A percentile compares a stretch with the other conserved stretches of the same genome.
Conservation (phyloP, 2,113 vertebrate genomes). For the Nyctibius bracteatus region DNA sequence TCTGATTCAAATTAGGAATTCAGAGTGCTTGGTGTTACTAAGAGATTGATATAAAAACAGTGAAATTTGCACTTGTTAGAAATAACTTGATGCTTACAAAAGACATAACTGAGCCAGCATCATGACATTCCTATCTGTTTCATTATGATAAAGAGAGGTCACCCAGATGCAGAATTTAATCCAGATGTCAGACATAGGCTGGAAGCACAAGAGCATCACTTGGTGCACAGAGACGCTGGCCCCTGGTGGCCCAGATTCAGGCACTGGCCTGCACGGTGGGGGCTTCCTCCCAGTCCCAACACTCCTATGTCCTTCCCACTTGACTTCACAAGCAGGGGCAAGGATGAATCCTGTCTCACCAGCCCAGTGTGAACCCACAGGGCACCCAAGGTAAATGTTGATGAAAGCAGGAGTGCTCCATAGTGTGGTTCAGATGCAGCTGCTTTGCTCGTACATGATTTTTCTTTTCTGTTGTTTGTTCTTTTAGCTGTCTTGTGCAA, state of each 20-base stretch:
- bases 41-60: not conserved
- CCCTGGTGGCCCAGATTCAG: no score
- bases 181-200: not conserved
- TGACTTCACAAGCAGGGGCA: rapidly evolving
- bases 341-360: not conserved
- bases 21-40: not conserved
- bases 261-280: rapidly evolving
- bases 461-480: not conserved
- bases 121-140: not conserved
- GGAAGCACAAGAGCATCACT: not conserved
- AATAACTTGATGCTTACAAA: not conserved
- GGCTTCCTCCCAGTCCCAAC: not conserved
- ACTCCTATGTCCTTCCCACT: rapidly evolving
- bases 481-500: not conserved
- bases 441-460: rapidly evolving
- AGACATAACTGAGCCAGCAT: not conserved
- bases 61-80: not conserved
- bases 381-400: not conserved
- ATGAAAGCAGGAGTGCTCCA: not conserved
- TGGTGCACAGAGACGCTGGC: rapidly evolving
- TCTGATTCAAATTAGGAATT: not conserved
- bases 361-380: rapidly evolving
- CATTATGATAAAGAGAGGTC: not conserved
- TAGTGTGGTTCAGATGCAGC: not conserved
- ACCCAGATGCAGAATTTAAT: not conserved